Evolutionary conservation across 2,888 invertebrate genomes (phyloP), one percentile per base, ranked within the genome.

Genomic region (Chrysotoxum bicinctum): DNA sequence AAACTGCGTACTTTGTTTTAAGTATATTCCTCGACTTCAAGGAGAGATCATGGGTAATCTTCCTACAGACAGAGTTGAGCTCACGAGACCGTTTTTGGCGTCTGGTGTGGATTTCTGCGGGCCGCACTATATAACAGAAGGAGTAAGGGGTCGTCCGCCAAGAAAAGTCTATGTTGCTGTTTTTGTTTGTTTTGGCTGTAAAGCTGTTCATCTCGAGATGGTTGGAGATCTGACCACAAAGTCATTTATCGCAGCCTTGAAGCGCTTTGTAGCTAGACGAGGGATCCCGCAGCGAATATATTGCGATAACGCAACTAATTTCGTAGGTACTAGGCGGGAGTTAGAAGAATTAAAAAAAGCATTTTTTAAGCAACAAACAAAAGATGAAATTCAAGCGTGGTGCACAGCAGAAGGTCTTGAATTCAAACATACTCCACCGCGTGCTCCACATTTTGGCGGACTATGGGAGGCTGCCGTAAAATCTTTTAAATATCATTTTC

Each of bases 241-340:
- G 5, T 37, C 37, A 37, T 37, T 37, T 16, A 4, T 54, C 7
- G 54, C 54, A n/a, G 32, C 54, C 9, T 16, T 54, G 14, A 54
- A 32, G 32, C 54, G 54, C 2, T 54, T 54, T 54, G 30, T 54
- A 8, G 54, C 54, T 7, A 54, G 54, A 54, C 26, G 54, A 9
- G 32, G 54, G n/a, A 30, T 54, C 0, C 54, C 54, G 2, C n/a
- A 52, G 16, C 54, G 54, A 7, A 54, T 32, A 9, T 54, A 54
- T n/a, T 54, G 54, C 30, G 30, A 54, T 9, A 54, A 54, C 14
- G 54, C 54, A n/a, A 54, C 54, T 2, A 54, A 54, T 16, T 54
- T 54, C n/a, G 54, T 54, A 32, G 54, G 32, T 32, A 30, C 30
- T 32, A 54, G 54, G 8, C 54, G 54, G 16, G 54, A 54, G 54